A percentile compares a stretch with the other conserved stretches of the same genome.
Conservation (phyloP, 2,888 invertebrate genomes). For the Pherbina coryleti region DNA sequence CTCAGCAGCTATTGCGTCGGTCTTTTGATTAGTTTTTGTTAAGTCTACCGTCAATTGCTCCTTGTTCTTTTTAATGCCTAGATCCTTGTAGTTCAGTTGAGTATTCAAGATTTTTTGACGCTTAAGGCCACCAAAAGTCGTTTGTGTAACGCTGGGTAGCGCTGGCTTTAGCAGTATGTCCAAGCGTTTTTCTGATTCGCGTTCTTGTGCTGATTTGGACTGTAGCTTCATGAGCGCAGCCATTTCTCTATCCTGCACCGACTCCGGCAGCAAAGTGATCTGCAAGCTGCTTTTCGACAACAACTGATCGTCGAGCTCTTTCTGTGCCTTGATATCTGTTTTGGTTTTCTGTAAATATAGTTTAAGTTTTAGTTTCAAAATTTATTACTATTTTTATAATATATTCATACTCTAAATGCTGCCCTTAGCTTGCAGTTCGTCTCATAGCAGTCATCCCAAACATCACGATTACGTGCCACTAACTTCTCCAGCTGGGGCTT, state of each 20-base stretch:
- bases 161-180: constrained; percentile 73
- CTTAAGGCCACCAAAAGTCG: constrained; percentile 73
- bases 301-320: constrained; percentile 78
- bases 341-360: constrained; percentile 74
- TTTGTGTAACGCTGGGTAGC: constrained; percentile 72
- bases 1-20: background rate
- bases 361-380: constrained; percentile 35
- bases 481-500: constrained; percentile 82
- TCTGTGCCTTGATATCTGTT: constrained; percentile 79
- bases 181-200: constrained; percentile 70
- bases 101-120: constrained; percentile 71
- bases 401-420: constrained; percentile 85
- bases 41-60: background rate
- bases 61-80: constrained; percentile 64
- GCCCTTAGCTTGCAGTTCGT: constrained; percentile 89
- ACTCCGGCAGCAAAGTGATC: constrained; percentile 83
- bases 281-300: constrained; percentile 82
- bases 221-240: constrained; percentile 81
- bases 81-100: constrained; percentile 58
- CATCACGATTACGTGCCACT: constrained; percentile 81
- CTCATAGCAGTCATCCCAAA: constrained; percentile 93
- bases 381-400: constrained; percentile 12
- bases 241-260: constrained; percentile 82
- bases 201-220: constrained; percentile 76
- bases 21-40: background rate